These are phyloP conservation scores for Cheilosia pagana DNA, from an alignment of 2,888 invertebrate species.

Conservation along the genomic window DNA sequence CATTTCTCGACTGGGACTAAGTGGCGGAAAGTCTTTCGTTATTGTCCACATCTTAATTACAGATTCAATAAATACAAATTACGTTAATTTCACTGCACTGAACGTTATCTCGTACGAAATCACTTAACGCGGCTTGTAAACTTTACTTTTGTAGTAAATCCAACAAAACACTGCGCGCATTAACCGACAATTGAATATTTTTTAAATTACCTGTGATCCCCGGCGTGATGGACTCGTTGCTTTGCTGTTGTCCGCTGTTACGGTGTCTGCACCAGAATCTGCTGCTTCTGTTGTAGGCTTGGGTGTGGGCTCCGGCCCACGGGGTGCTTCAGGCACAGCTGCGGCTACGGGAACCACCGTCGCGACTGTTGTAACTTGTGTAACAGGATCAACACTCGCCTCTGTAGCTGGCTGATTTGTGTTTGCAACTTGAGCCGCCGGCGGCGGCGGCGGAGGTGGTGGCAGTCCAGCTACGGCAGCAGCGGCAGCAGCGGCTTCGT, in stretches of 20 bases:
- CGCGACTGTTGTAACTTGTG: background rate
- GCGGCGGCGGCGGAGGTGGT: background rate
- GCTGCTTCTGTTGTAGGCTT: slow-evolving; percentile 10
- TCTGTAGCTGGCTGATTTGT: slow-evolving; percentile 36
- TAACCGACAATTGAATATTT: background rate
- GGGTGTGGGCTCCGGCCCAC: slow-evolving; percentile 17
- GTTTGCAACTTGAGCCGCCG: background rate
- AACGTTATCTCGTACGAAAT: no score
- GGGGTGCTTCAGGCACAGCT: slow-evolving; percentile 22
- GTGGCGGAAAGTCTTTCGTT: no score
- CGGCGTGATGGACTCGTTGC: slow-evolving; percentile 75
- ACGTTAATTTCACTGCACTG: no score
- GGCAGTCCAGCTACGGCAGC: background rate
- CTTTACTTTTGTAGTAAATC: no score
- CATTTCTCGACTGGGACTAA: no score
- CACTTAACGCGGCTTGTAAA: no score
- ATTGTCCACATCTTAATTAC: no score
- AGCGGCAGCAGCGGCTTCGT: slow-evolving; percentile 37
- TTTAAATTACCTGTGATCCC: slow-evolving; percentile 75
- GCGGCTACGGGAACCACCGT: background rate
- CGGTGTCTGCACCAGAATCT: slow-evolving; percentile 13
- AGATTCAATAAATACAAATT: no score
- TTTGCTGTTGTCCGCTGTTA: slow-evolving; percentile 53
- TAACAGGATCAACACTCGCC: slow-evolving; percentile 13
- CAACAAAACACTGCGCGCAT: no score